These are phyloP conservation scores for Eupeodes latifasciatus DNA, from an alignment of 2,888 invertebrate species.

Conservation along the genomic window DNA sequence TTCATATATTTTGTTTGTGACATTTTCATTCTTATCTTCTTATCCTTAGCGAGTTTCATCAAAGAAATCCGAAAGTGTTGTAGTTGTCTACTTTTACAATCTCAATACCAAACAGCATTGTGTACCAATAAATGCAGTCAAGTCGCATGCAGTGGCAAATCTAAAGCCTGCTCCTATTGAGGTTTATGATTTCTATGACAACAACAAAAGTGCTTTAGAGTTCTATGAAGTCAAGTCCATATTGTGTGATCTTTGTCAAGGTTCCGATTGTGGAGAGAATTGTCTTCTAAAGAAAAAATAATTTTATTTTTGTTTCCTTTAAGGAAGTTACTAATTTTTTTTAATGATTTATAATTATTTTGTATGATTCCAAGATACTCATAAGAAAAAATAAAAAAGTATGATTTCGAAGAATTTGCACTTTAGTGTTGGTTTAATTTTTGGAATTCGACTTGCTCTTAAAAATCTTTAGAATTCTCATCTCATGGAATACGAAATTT, in stretches of 20 bases:
- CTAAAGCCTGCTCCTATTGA: constrained; percentile 94
- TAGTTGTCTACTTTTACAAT: constrained; percentile 90
- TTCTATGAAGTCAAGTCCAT: constrained; percentile 85
- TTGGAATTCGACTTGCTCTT: no score
- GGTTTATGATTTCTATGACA: constrained; percentile 96
- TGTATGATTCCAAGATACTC: no score
- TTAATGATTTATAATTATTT: no score
- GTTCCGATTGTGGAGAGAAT: constrained; percentile 84
- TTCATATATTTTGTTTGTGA: constrained; percentile 80
- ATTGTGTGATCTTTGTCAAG: constrained; percentile 93
- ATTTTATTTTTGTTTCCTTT: not conserved
- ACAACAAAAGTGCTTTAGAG: constrained; percentile 83
- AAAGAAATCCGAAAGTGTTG: constrained; percentile 86
- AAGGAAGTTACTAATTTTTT: no score
- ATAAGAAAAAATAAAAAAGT: no score
- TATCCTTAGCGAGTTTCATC: constrained; percentile 87
- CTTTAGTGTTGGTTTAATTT: no score
- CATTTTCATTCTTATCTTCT: constrained; percentile 82
- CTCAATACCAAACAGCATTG: constrained; percentile 88
- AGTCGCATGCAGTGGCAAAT: constrained; percentile 92
- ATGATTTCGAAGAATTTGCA: no score
- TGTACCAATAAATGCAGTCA: constrained; percentile 92
- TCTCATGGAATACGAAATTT: no score
- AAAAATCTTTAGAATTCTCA: no score
- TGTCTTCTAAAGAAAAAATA: constrained; percentile 77